These are phyloP conservation scores for Ophioninae sp. DNA, from an alignment of 2,888 invertebrate species.

Conservation along the genomic window DNA sequence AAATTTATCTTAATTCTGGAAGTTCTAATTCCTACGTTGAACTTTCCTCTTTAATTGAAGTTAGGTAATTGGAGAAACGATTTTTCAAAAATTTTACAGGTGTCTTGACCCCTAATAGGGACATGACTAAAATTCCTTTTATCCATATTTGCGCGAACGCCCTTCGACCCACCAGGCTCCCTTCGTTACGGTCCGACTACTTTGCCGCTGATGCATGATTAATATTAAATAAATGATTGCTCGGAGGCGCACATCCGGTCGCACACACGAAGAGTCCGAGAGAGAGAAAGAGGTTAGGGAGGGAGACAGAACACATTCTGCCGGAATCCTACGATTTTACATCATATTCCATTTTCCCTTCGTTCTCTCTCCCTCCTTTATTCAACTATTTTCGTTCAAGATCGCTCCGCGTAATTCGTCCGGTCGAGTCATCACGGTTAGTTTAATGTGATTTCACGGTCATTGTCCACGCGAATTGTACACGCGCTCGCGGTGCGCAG, in stretches of 20 bases:
- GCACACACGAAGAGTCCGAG: conserved; percentile 66
- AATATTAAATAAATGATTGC: conserved; percentile 80
- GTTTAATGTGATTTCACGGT: conserved; percentile 80
- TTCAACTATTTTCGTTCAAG: conserved; percentile 68
- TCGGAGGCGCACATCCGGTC: conserved; percentile 77
- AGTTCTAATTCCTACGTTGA: no score
- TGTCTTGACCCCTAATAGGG: neutral
- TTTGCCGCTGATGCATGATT: conserved; percentile 78
- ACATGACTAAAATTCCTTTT: conserved; percentile 66
- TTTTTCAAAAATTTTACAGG: no score
- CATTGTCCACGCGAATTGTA: conserved; percentile 78
- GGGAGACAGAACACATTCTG: conserved; percentile 4
- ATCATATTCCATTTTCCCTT: conserved; percentile 34
- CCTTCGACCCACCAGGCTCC: conserved; percentile 54
- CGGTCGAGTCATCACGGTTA: conserved; percentile 78
- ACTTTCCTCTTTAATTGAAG: no score
- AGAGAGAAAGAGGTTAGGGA: conserved; percentile 27
- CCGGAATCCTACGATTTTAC: conserved; percentile 67
- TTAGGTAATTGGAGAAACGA: no score
- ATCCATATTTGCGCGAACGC: conserved; percentile 53
- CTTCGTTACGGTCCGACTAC: conserved; percentile 66
- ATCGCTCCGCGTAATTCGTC: conserved; percentile 80
- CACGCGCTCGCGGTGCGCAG: conserved; percentile 48
- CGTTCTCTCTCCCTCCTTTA: conserved; percentile 50
- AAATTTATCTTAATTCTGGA: no score